phyloP scores from a whole-genome alignment of 2,113 vertebrate species.

The Epinephelus cyanopodus region DNA sequence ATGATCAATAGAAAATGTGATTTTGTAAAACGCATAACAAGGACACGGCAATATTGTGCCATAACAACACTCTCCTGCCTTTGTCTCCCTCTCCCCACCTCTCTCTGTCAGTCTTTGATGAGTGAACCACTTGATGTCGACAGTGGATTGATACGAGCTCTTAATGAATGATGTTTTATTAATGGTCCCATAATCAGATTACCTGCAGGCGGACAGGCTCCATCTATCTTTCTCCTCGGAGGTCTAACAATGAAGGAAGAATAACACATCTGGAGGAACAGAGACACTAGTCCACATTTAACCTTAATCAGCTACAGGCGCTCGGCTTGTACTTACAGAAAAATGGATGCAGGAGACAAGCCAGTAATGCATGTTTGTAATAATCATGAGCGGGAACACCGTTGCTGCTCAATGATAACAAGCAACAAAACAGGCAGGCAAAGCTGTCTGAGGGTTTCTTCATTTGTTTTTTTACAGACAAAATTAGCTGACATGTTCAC shows the following conservation, averaged over 20 bases:
- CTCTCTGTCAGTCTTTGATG: slow-evolving; percentile 58
- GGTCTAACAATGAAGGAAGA: slow-evolving; percentile 60
- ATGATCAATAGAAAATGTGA: slow-evolving; percentile 52
- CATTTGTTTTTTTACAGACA: too few species aligned
- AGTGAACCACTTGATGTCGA: slow-evolving; percentile 73
- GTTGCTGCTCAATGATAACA: slow-evolving; percentile 8
- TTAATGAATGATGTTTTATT: slow-evolving; percentile 85
- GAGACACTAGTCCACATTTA: slow-evolving; percentile 31
- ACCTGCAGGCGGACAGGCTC: slow-evolving; percentile 76
- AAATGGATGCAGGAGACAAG: neutral
- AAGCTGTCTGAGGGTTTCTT: neutral
- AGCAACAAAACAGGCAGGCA: neutral
- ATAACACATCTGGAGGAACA: slow-evolving; percentile 65
- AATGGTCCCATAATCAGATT: slow-evolving; percentile 83
- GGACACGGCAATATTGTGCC: slow-evolving; percentile 7
- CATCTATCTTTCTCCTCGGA: slow-evolving; percentile 73
- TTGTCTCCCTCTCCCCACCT: slow-evolving; percentile 5
- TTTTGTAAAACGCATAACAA: slow-evolving; percentile 38
- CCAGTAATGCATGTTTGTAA: slow-evolving; percentile 13
- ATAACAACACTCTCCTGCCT: neutral
- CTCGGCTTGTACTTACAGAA: slow-evolving; percentile 2
- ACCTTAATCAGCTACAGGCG: slow-evolving; percentile 9
- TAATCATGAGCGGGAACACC: neutral
- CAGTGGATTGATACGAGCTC: slow-evolving; percentile 74
- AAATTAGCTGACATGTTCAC: neutral